phyloP scores from a whole-genome alignment of 2,797 vertebrate species.

The Tamandua tetradactyla region DNA sequence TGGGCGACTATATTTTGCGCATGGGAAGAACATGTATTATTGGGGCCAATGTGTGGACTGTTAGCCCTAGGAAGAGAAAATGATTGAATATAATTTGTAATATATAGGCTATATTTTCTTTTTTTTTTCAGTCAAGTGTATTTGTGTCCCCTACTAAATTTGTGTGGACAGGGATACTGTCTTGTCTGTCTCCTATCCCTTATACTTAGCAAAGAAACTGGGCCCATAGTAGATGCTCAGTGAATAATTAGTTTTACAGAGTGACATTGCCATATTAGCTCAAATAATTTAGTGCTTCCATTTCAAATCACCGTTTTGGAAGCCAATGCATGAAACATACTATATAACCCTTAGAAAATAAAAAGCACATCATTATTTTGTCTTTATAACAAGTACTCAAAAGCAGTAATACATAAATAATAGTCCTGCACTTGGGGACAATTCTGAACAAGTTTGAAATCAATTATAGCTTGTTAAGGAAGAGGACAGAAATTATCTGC shows the following conservation, averaged over 20 bases:
- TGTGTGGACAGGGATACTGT: background rate
- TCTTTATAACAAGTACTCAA: background rate
- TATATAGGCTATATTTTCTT: background rate
- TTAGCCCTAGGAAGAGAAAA: no score
- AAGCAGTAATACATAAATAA: background rate
- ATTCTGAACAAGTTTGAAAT: background rate
- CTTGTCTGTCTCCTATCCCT: background rate
- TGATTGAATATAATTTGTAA: background rate
- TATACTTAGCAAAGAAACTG: background rate
- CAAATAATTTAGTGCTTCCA: conserved; percentile 3
- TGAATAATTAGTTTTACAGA: background rate
- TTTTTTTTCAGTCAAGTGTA: no score
- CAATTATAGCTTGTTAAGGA: background rate
- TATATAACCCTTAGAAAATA: background rate
- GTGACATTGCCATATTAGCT: background rate
- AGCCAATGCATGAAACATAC: background rate
- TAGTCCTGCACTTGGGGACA: background rate
- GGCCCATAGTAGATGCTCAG: no score
- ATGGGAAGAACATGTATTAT: no score
- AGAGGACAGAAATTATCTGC: background rate
- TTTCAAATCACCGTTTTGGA: background rate
- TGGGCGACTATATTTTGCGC: no score
- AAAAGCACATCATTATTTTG: background rate
- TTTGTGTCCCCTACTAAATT: no score
- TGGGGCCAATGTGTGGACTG: no score